phyloP scores from a whole-genome alignment of 2,888 invertebrate genomes.

The Epicampocera succincta region DNA sequence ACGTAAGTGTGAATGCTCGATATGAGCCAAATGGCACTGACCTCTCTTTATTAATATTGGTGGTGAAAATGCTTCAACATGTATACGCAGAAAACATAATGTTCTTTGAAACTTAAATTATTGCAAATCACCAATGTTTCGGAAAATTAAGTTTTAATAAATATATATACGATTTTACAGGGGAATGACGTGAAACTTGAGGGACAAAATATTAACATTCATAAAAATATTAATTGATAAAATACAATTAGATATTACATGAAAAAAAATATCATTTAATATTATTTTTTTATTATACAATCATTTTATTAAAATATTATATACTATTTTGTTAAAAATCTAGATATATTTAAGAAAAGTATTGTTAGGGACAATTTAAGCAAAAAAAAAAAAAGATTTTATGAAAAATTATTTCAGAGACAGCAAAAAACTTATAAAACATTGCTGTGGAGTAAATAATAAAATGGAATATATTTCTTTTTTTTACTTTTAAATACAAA shows the following conservation, averaged over 20 bases:
- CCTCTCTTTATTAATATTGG: too few species aligned
- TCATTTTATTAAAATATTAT: too few species aligned
- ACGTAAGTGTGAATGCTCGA: too few species aligned
- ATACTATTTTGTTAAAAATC: neutral
- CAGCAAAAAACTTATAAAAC: slow-evolving; percentile 2
- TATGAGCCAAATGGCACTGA: too few species aligned
- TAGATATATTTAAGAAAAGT: slow-evolving; percentile 5
- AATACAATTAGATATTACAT: too few species aligned
- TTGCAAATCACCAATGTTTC: neutral
- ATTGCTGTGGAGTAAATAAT: slow-evolving; percentile 10
- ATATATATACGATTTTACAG: slow-evolving; percentile 3
- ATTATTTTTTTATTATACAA: slow-evolving; percentile 2
- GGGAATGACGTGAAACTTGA: neutral
- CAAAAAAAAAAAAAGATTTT: slow-evolving; percentile 1
- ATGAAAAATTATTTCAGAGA: slow-evolving; percentile 6
- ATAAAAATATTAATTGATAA: neutral
- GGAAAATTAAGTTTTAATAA: neutral
- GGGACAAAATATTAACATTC: neutral
- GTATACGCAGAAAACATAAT: neutral
- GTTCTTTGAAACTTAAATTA: slow-evolving; percentile 1
- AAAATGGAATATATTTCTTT: neutral
- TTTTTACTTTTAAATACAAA: slow-evolving; percentile 1
- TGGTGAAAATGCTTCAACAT: too few species aligned
- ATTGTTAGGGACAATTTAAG: slow-evolving; percentile 1
- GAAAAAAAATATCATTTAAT: neutral